Conservation (phyloP, 1,140 invertebrate species). For the Mya arenaria region DNA sequence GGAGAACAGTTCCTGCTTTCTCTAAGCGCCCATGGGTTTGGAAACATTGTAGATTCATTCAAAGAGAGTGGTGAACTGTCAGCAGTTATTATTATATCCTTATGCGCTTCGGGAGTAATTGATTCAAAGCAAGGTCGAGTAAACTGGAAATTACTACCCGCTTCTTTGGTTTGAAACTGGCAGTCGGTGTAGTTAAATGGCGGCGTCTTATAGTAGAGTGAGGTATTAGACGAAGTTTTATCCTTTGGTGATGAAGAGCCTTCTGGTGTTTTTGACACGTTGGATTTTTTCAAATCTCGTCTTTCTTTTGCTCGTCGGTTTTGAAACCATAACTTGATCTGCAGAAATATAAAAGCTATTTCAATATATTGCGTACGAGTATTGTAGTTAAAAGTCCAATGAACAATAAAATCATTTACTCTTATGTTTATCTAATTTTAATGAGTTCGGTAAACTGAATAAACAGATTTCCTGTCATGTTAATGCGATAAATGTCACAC, state of each 20-base stretch:
- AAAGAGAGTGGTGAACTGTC: no score
- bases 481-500: no score
- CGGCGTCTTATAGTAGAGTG: background rate
- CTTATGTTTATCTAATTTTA: no score
- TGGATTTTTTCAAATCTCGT: conserved; percentile 20
- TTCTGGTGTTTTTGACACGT: background rate
- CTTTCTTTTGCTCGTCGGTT: conserved; percentile 43
- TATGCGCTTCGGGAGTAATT: no score
- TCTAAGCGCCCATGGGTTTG: no score
- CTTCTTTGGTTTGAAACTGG: no score
- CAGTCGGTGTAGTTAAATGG: no score
- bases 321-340: conserved; percentile 48
- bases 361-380: background rate
- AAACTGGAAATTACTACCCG: background rate
- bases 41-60: no score
- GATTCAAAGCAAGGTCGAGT: background rate
- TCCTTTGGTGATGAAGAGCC: background rate
- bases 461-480: no score
- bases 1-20: no score
- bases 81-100: no score
- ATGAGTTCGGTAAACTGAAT: no score
- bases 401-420: background rate
- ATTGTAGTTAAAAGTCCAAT: background rate
- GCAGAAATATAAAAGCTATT: background rate
- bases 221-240: background rate